Base-by-base conservation (phyloP, 2,113 vertebrate species). In the Origma solitaria region DNA sequence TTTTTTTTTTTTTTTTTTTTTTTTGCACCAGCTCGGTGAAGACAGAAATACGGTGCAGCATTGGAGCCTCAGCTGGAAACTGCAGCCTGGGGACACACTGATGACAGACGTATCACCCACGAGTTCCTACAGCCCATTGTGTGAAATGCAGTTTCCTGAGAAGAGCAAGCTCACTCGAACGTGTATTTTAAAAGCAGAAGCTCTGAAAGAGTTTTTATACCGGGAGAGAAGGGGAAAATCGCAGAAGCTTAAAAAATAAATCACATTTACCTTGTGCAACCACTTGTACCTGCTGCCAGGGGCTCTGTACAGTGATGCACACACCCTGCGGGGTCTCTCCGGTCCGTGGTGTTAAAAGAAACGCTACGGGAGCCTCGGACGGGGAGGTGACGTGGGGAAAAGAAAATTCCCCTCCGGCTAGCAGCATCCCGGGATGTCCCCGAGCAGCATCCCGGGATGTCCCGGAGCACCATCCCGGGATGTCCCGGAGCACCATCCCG, bases 231-330 rank as follows among this genome's bases (percentile, higher is more conserved):
- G 14, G 5, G 11, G 13, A 19, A 75, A 89, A 85, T 3, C 8
- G 5, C 40, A 44, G 28, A 47, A 50, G 15, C 27, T 68, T 60
- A 2, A 19, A 44, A 35, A 23, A 69, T 28, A 30, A 53, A 17
- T 13, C 38, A 7, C 45, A 1, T 65, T 90, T 79, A 69, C 58
- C 61, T 79, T 14, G 56, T 15, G 25, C 45, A 42, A 17, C 8
- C 33, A 0, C 68, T 40, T 53, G 16, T 11, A 51, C 38, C 40
- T 31, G 9, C 37, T 15, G 42, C 44, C 25, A 11, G 3, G 7
- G 10, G 44, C 35, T 13, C 31, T 1, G 15, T 0, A 1, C 0
- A 4, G 22, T 13, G 18, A 12, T 10, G 56, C 50, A 10, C 14
- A 7, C 38, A 13, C 19, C 50, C 87, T 5, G 15, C 2, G 28